These are phyloP conservation scores for Adelphocoris suturalis DNA, from an alignment of 2,888 invertebrate genomes.

Conservation along the genomic window DNA sequence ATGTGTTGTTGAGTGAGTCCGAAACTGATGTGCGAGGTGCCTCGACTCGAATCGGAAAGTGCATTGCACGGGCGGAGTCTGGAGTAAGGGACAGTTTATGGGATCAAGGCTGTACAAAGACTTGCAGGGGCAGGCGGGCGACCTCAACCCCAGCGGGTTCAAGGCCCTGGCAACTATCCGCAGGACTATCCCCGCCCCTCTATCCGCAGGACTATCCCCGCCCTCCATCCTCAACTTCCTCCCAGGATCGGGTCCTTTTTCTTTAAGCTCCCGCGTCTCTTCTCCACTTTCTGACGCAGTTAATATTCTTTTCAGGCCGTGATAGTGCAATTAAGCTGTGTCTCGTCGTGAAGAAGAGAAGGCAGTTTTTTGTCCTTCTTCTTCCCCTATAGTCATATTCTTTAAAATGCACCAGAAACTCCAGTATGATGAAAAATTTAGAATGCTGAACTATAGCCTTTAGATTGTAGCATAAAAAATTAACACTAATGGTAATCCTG, in stretches of 20 bases:
- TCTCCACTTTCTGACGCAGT: conserved; percentile 32
- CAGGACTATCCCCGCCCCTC: conserved; percentile 24
- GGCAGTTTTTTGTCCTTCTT: not conserved
- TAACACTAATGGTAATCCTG: too few relatives aligned
- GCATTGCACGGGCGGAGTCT: not conserved
- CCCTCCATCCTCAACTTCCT: not conserved
- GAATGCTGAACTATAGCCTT: too few relatives aligned
- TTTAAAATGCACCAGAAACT: too few relatives aligned
- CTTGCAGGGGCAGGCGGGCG: conserved; percentile 8
- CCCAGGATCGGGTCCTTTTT: not conserved
- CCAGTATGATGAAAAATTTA: too few relatives aligned
- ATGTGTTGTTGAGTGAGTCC: too few relatives aligned
- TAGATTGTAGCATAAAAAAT: too few relatives aligned
- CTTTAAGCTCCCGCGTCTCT: not conserved
- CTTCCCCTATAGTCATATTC: not conserved
- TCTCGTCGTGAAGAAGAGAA: not conserved
- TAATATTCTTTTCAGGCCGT: conserved; percentile 35
- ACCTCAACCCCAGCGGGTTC: conserved; percentile 40
- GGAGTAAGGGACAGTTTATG: conserved; percentile 46
- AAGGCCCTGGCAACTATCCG: conserved; percentile 48
- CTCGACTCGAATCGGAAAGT: not conserved
- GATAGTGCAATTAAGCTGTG: conserved; percentile 36
- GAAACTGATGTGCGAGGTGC: too few relatives aligned
- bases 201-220: conserved; percentile 38
- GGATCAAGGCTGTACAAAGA: conserved; percentile 36